Percentiles rank a stretch among this genome's conserved stretches.
phyloP scores from a whole-genome alignment of 92 coral and sea anemone genomes.

The Parazoanthus darwini region DNA sequence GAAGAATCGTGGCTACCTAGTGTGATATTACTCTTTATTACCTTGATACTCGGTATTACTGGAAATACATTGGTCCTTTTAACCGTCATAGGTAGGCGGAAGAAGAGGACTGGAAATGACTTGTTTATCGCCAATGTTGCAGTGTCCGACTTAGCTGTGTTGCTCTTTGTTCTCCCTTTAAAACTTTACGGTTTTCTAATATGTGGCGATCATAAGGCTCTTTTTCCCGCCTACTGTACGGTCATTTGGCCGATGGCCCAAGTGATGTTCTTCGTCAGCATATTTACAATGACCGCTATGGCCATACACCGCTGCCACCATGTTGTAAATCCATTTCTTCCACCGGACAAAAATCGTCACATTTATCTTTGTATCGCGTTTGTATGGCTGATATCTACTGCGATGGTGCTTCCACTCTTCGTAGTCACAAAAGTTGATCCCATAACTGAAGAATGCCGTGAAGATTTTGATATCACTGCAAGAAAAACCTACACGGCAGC shows the following conservation, averaged over 20 bases:
- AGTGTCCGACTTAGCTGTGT: constrained; percentile 29
- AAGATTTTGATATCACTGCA: not conserved
- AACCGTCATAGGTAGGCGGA: constrained; percentile 32
- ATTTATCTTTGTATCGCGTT: not conserved
- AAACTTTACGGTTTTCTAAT: not conserved
- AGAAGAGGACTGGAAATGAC: constrained; percentile 34
- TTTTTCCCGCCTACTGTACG: constrained; percentile 10
- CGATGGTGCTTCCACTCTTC: not conserved
- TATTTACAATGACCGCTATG: constrained; percentile 47
- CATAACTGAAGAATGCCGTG: not conserved
- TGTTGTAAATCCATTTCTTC: constrained; percentile 41
- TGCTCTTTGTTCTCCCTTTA: constrained; percentile 22
- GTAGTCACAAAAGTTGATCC: not conserved
- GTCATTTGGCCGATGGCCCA: constrained; percentile 36
- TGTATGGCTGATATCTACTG: constrained; percentile 8
- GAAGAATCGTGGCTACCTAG: not conserved
- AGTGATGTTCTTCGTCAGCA: constrained; percentile 32
- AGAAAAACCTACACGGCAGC: not conserved
- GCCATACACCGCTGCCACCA: constrained; percentile 47
- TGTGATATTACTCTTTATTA: not conserved
- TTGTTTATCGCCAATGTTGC: constrained; percentile 46
- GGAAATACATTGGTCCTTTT: constrained; percentile 23
- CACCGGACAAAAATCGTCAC: not conserved
- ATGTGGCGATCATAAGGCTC: not conserved
- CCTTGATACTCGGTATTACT: constrained; percentile 10